Base-by-base conservation (phyloP, 2,888 invertebrate genomes). In the Sepiola atlantica region DNA sequence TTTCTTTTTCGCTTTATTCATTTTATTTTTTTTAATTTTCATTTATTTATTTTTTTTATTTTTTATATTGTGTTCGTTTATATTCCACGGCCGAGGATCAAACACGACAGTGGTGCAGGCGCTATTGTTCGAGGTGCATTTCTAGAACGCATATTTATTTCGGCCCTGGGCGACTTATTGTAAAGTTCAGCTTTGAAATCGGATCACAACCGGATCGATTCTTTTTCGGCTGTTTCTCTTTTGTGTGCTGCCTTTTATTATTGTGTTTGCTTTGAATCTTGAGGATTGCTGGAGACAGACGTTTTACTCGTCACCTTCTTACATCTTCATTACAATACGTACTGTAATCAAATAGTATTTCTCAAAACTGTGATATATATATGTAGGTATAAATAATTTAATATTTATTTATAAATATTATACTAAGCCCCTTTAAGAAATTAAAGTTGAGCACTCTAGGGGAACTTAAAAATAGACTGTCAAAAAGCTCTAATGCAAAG, bases 131-230 rank as follows among this genome's bases (percentile, higher is more conserved):
- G 8, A 77, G n/a, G n/a, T 77, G 77, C 16, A 32, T 77, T 77
- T 77, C n/a, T n/a, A n/a, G 16, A 77, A 77, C 14, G 14, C 2
- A 16, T 14, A 1, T n/a, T n/a, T 77, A 77, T 77, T n/a, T 77
- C 2, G 1, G n/a, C n/a, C n/a, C n/a, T 77, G n/a, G 10, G 77
- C 32, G n/a, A n/a, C 18, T 77, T 77, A 16, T 77, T 77, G 77
- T n/a, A 77, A 77, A 77, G 77, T 77, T 77, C 77, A 77, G 16
- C 77, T 77, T 77, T 77, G 77, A 77, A 77, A 77, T 77, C n/a
- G 14, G 77, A 77, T 77, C 77, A 14, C n/a, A n/a, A 18, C 14
- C 16, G 16, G 77, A 77, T 77, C 77, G 77, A 77, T 77, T 77
- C 2, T 45, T 14, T n/a, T n/a, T 77, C 14, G 28, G 4, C 57